Evolutionary conservation across 1,140 invertebrate species (phyloP), one percentile per base, ranked within the genome.

Genomic region (Tetranychus cinnabarinus): DNA sequence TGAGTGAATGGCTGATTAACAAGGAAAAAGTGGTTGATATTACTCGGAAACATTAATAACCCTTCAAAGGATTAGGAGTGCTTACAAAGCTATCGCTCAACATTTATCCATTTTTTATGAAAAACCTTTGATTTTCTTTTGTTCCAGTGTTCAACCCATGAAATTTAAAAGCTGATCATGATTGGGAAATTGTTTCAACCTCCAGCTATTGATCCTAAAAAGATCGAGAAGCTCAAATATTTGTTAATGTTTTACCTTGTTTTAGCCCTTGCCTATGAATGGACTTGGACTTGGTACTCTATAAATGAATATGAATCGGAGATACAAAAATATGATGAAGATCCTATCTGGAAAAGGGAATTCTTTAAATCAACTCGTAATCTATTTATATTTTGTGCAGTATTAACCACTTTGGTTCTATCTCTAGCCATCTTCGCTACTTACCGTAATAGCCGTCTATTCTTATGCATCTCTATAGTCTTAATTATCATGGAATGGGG

Each of bases 301-400:
- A 35, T 23, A n/a, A 34, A 52, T 37, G 33, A 34, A 37, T 60
- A 39, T 31, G 12, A 48, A 13, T 10, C 33, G 5, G 59, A 60
- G 12, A 35, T 60, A 2, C 33, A 35, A n/a, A 34, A 12, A 31
- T 60, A 60, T 42, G 46, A 60, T 8, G 15, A 54, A 54, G 59
- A 60, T 33, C 42, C 13, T 3, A 52, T 60, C 8, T 60, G 59
- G 59, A 60, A 39, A 5, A 23, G 39, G 7, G 59, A 60, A 42
- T 60, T 60, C 33, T 60, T 39, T 33, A 60, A 60, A 39, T 50
- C 59, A 36, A 50, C 59, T 35, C 31, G 37, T 8, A 60, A 60
- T 45, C 46, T 60, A 33, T 60, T 60, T 46, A 23, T 60, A 8
- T 60, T 60, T 45, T 39, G 31, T 33, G 13, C n/a, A 7, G 52